Evolutionary conservation across 1,140 invertebrate species (phyloP).

Genomic region (Trissolcus basalis): DNA sequence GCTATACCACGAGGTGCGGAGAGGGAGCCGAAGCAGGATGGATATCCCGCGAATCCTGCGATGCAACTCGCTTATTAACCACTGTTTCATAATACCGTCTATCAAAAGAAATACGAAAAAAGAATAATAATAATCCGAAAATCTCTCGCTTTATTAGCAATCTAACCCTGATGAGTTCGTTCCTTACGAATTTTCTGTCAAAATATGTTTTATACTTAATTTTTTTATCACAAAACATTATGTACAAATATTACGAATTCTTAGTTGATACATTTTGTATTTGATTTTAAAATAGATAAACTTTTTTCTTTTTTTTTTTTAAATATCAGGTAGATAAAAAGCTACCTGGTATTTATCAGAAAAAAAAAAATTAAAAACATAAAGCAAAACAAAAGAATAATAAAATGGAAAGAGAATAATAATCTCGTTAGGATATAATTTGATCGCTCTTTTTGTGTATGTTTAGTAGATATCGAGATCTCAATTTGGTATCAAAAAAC

Average conservation of each 20-base stretch:
- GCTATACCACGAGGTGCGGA: conserved; percentile 53
- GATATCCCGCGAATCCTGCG: conserved; percentile 66
- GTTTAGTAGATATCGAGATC: conserved; percentile 39
- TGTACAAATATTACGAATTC: no score
- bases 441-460: conserved; percentile 30
- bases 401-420: conserved; percentile 7
- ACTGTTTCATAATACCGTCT: conserved; percentile 67
- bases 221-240: neutral
- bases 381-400: neutral
- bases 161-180: conserved; percentile 6
- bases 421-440: conserved; percentile 33
- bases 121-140: conserved; percentile 33
- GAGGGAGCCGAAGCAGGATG: conserved; percentile 49
- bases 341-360: no score
- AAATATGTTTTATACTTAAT: neutral
- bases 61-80: conserved; percentile 69
- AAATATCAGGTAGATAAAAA: no score
- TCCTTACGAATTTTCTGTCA: conserved; percentile 1
- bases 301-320: no score
- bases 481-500: conserved; percentile 16
- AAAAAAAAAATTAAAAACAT: no score
- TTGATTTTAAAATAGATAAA: no score
- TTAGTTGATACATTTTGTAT: no score
- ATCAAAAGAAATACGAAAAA: conserved; percentile 56
- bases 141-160: conserved; percentile 31